Evolutionary conservation across 2,888 invertebrate genomes (phyloP), one percentile per base, ranked within the genome.

Genomic region (Diadromus collaris): DNA sequence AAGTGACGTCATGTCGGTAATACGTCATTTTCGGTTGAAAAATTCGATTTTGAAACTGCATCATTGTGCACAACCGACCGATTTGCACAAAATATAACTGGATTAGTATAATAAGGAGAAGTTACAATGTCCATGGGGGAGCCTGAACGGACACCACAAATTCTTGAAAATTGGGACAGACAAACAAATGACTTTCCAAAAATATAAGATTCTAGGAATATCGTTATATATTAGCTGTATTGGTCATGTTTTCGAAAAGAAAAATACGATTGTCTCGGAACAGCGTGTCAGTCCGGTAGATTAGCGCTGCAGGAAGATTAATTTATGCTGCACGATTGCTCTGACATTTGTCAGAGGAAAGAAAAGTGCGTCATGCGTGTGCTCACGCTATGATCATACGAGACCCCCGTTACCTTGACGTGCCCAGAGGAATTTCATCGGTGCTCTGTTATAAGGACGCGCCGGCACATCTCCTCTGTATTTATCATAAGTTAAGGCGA

Each of bases 401-500:
- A 16, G 58, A 70, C 82, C 79, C 79, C 79, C 80, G 81, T 87
- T 83, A 84, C 86, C 85, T 87, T 86, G 87, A 86, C 85, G 85
- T 86, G 85, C 85, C 86, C 82, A 84, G 70, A 73, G 79, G 79
- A 82, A 82, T 72, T 83, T 82, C 67, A 67, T 56, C 83, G 82
- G 81, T 82, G 85, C 87, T 84, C 87, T 87, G 81, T 87, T 81
- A 87, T 87, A 83, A 87, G 82, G 78, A 63, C 75, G 67, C 78
- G 81, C 84, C 83, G 88, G 79, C 85, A 82, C 82, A 74, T 78
- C 82, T 75, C 76, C 81, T 76, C 82, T 83, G 81, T 83, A 80
- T 83, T 83, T 83, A 83, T 74, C 82, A 83, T 82, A 82, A 82
- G 82, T 83, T 81, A 79, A 82, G 69, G 69, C 71, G 77, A 77